These are phyloP conservation scores for Tetheella fluctuosa DNA, from an alignment of 2,888 invertebrate species.

Conservation along the genomic window DNA sequence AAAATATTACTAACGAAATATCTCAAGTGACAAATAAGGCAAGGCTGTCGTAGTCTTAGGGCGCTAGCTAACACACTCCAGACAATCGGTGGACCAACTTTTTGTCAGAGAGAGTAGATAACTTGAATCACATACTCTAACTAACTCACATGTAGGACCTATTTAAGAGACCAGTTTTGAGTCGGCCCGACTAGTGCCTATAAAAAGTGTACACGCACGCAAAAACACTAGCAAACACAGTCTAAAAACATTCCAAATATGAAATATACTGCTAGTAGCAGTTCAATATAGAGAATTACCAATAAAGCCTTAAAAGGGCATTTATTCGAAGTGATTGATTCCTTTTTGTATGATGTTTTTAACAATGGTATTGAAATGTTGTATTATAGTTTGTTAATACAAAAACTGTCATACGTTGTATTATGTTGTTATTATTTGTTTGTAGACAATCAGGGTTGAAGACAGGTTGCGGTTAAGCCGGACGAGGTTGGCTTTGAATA, in stretches of 20 bases:
- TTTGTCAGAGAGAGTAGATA: no score
- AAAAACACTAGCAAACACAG: not conserved
- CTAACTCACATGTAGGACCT: no score
- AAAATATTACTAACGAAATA: not conserved
- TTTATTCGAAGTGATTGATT: constrained; percentile 4
- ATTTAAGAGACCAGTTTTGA: no score
- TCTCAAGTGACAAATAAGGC: not conserved
- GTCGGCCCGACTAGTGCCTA: no score
- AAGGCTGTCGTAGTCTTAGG: constrained; percentile 7
- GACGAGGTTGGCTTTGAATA: constrained; percentile 71
- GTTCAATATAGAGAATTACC: not conserved
- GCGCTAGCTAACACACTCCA: no score
- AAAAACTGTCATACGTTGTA: constrained; percentile 30
- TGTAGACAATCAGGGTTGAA: constrained; percentile 70
- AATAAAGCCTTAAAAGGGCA: not conserved
- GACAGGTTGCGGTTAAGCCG: constrained; percentile 71
- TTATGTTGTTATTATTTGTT: constrained; percentile 63
- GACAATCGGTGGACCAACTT: no score
- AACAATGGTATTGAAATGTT: constrained; percentile 9
- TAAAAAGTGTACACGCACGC: no score
- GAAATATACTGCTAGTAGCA: not conserved
- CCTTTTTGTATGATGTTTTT: constrained; percentile 14
- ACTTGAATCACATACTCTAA: no score
- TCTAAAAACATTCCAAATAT: not conserved
- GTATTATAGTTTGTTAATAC: constrained; percentile 15